Percentiles rank a stretch among this genome's conserved stretches.
Evolutionary conservation across 2,797 vertebrate species (phyloP).

Genomic region (Scolopax rusticola): DNA sequence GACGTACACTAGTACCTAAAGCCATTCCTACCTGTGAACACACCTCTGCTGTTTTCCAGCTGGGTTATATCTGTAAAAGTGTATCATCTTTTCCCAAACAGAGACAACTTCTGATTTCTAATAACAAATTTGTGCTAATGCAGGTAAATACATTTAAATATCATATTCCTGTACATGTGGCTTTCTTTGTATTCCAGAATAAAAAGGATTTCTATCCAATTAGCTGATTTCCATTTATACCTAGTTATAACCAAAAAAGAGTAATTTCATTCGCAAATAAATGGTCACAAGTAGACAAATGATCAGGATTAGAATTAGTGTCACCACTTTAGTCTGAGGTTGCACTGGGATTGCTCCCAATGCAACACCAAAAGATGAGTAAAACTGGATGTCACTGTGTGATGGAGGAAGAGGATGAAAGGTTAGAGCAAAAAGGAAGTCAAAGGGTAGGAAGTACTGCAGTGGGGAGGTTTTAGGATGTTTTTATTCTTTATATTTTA

Average conservation of each 20-base stretch:
- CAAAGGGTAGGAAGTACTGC: background rate
- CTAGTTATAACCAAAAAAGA: background rate
- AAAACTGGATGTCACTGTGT: background rate
- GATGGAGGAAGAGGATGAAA: background rate
- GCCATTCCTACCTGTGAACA: fast-evolving
- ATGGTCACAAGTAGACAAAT: background rate
- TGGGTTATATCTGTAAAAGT: background rate
- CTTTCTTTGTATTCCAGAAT: background rate
- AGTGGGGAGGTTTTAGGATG: background rate
- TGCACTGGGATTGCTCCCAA: background rate
- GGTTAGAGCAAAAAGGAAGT: background rate
- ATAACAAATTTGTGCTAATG: background rate
- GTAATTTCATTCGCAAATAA: background rate
- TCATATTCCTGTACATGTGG: fast-evolving
- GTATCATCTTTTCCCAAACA: background rate
- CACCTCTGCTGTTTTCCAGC: background rate
- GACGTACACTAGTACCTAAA: background rate
- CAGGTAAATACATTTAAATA: background rate
- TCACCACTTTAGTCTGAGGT: background rate
- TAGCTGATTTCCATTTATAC: background rate
- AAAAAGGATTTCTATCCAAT: background rate
- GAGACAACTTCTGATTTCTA: background rate
- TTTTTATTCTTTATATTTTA: background rate
- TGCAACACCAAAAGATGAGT: background rate
- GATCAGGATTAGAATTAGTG: background rate